Base-by-base conservation (phyloP, 1,140 invertebrate species). In the Hycleus cichorii region DNA sequence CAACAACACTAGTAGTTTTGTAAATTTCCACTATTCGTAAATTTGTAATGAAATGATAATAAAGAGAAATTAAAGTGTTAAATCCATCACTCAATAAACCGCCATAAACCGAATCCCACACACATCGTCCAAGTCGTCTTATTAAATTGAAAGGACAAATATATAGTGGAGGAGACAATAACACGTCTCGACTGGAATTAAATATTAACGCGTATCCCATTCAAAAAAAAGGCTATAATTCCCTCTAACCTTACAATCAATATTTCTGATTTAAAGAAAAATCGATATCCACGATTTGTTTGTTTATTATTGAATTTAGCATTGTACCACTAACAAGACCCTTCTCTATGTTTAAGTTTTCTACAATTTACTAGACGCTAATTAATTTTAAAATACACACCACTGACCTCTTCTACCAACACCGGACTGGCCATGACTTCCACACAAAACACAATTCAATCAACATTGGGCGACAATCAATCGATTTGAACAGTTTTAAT, bases 321-420 rank as follows among this genome's bases (percentile, higher is more conserved):
- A 40, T n/a, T n/a, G 9, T 7, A 4, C 32, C 56, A 60, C 46
- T 67, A 67, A 67, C 58, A 39, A 60, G 62, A 58, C 60, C 59
- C 64, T 64, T 62, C 62, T 32, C 18, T 18, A 18, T 18, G 4
- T 32, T n/a, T 32, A 32, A 4, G 7, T 32, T 7, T 32, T 32
- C 32, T 32, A 32, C 32, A 32, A 4, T 32, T 32, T 32, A 32
- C 32, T 32, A 32, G 32, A 32, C 7, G 32, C 32, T 32, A 32
- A 32, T 32, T 32, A 32, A 32, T 32, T 32, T 32, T 5, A 32
- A 32, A 32, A 32, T 7, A 32, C 32, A 32, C 32, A 32, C 43
- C 43, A 45, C 43, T 45, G 43, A 45, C 43, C 43, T 45, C 43
- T 24, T 45, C 5, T 45, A 7, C 4, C 9, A 6, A 5, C 43